Base-by-base conservation (phyloP, 2,113 vertebrate species). In the Albula goreensis region DNA sequence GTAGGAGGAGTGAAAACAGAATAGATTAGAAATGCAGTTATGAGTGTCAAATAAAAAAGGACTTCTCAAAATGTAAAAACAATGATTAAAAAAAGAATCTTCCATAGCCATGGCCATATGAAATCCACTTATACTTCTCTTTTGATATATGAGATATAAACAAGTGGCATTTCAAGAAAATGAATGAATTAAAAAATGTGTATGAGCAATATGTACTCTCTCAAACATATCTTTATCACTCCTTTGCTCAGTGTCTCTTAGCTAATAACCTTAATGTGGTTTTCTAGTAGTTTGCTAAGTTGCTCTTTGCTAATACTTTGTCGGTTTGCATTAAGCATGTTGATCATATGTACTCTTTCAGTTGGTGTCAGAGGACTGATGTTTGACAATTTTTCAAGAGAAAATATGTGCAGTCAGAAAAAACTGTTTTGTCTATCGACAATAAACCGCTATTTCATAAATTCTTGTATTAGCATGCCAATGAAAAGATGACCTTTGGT, bases 1-100 rank as follows among this genome's bases (percentile, higher is more conserved):
- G 80, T 78, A 48, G 50, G 50, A 80, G 78, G 50, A 63, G 81
- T 94, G 92, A 94, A 92, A 94, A 92, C 70, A 84, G 19, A 13
- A 13, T 63, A 48, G 12, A 60, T 66, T 22, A 83, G 82, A 77
- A 25, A 22, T 25, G 49, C 83, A 84, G 83, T 56, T 56, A 56
- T 12, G 12, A 12, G 70, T 63, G 77, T 50, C 63, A 22, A 52
- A 31, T 56, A 19, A 53, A 17, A 19, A 53, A 74, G 22, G 48
- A 70, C 10, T 50, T 13, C 70, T 15, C 56, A 49, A 83, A 83
- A 22, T 53, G 53, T 56, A 19, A 4, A 83, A 12, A 50, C 82
- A 49, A 41, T 22, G 48, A 60, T 19, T n/a, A 74, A 83, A 83
- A 83, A 83, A 2, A 52, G 50, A 31, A n/a, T 51, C 50, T 41